Evolutionary conservation across 2,888 invertebrate species (phyloP), one percentile per base, ranked within the genome.

Genomic region (Drosophila limbata): DNA sequence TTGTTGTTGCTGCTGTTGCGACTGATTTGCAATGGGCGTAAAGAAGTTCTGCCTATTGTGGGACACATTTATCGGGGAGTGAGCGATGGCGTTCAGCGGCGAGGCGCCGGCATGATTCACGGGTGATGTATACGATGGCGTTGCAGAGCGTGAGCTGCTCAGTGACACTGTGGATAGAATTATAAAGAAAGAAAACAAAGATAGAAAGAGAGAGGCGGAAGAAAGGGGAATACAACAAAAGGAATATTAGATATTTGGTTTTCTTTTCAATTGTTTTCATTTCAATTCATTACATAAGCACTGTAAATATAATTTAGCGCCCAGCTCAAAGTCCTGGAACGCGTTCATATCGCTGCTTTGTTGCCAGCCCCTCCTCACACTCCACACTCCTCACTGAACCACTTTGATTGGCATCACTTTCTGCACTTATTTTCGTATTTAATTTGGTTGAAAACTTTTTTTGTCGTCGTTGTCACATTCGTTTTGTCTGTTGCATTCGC

Each of bases 91-190:
- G 83, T 95, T 95, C 81, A 95, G 93, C 21, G 95, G 95, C 4
- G 95, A 95, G 53, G 95, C 94, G 25, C 94, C 94, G 37, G 94
- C 94, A 84, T 95, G 95, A 68, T 95, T 95, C 65, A 95, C 95
- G 62, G 96, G 95, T 53, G 96, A 95, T 44, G 97, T 96, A 91
- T 97, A 97, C 39, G 97, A 97, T 51, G 98, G 98, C 53, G 98
- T 98, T 57, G 97, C 97, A 42, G 98, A 98, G 69, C 98, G 95
- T 15, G 98, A 98, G 92, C 97, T 98, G 82, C 98, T 97, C 85
- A 98, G 94, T 13, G 98, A 98, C 83, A 98, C 98, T 96, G 93
- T 53, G 69, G 44, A 48, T 59, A 25, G 19, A 35, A 40, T 10
- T 17, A 1, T 4, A 40, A 19, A 40, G 17, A 40, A 11, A 6